Conservation (phyloP, 2,797 vertebrate species). For the Argyrosomus regius region DNA sequence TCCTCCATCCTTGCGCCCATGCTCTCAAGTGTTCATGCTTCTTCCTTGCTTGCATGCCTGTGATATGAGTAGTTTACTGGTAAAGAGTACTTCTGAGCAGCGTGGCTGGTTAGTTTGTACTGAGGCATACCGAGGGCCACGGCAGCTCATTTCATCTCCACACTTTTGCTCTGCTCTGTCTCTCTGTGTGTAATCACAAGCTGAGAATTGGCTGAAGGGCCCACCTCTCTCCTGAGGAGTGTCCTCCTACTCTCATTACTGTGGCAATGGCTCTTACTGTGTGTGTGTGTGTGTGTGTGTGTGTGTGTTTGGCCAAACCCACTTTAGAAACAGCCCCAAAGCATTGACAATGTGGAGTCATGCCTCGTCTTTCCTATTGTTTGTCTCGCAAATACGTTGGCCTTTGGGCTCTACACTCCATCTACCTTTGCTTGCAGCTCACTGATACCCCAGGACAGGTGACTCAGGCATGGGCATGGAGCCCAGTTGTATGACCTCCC, state of each 20-base stretch:
- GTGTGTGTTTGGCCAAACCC: constrained; percentile 43
- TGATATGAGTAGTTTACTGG: constrained; percentile 34
- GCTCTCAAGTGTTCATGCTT: background rate
- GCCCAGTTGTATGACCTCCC: constrained; percentile 67
- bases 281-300: constrained; percentile 23
- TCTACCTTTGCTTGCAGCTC: constrained; percentile 59
- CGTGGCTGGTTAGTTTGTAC: constrained; percentile 52
- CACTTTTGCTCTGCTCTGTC: constrained; percentile 55
- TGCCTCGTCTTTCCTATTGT: constrained; percentile 55
- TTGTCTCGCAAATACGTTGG: constrained; percentile 55
- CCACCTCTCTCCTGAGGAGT: constrained; percentile 76
- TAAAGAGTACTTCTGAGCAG: constrained; percentile 35
- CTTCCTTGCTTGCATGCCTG: constrained; percentile 17
- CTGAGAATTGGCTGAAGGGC: constrained; percentile 76
- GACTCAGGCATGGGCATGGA: constrained; percentile 61
- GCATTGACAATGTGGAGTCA: constrained; percentile 50
- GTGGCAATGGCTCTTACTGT: constrained; percentile 47
- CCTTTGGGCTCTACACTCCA: constrained; percentile 48
- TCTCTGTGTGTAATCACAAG: constrained; percentile 67
- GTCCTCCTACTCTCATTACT: constrained; percentile 83
- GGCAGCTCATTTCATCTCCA: constrained; percentile 53
- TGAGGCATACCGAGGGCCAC: constrained; percentile 25
- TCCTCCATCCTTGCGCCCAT: background rate
- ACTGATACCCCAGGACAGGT: constrained; percentile 50
- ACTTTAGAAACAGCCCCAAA: constrained; percentile 61